These are phyloP conservation scores for Polypterus bichir DNA, from an alignment of 2,113 vertebrate species.

Conservation along the genomic window DNA sequence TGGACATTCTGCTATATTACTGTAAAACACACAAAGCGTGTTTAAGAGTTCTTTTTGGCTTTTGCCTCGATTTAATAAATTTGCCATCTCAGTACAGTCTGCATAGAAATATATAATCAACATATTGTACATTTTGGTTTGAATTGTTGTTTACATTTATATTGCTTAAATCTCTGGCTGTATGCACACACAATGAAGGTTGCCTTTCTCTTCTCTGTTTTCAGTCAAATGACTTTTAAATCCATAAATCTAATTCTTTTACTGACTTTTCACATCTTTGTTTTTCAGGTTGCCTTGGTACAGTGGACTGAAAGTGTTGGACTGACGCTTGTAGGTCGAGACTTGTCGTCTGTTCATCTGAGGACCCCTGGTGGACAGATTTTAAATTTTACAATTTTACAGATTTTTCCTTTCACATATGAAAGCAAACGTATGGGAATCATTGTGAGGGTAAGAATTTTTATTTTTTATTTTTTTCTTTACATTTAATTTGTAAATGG, in stretches of 20 bases:
- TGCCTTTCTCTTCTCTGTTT: not conserved
- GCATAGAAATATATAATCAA: too few species aligned
- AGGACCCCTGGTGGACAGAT: constrained; percentile 96
- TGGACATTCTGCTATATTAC: too few species aligned
- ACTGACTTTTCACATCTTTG: constrained; percentile 23
- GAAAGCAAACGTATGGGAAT: constrained; percentile 97
- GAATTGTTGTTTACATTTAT: too few species aligned
- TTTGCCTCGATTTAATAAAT: too few species aligned
- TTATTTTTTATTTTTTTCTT: constrained; percentile 17
- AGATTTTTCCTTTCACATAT: constrained; percentile 95
- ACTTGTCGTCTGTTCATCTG: constrained; percentile 93
- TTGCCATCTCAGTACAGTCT: too few species aligned
- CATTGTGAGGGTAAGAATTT: constrained; percentile 73
- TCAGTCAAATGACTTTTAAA: constrained; percentile 9
- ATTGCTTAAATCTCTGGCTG: too few species aligned
- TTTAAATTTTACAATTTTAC: constrained; percentile 90
- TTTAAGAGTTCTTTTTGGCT: too few species aligned
- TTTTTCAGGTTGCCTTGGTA: constrained; percentile 81
- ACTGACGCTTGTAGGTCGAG: constrained; percentile 84
- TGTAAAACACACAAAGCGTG: too few species aligned
- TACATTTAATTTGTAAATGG: constrained; percentile 5
- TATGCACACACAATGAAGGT: too few species aligned
- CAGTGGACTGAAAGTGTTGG: constrained; percentile 96
- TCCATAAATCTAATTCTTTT: not conserved
- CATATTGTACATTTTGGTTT: too few species aligned